These are phyloP conservation scores for Pediacus dermestoides DNA, from an alignment of 2,888 invertebrate species.

Conservation along the genomic window DNA sequence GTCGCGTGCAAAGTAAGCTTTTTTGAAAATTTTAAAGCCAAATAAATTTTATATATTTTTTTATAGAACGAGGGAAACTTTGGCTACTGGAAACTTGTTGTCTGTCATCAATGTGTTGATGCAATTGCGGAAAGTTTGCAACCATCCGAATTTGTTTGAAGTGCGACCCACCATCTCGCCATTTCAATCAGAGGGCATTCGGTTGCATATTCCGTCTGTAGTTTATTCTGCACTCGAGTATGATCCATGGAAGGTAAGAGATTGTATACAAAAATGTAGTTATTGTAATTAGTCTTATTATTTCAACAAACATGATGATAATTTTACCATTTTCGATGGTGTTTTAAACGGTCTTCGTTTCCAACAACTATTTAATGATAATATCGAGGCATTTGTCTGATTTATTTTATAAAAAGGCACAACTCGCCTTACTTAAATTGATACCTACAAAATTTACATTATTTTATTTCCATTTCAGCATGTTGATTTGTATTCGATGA, in stretches of 20 bases:
- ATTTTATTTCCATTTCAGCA: constrained; percentile 50
- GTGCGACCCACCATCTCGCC: constrained; percentile 92
- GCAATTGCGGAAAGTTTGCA: constrained; percentile 96
- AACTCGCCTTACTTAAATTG: constrained; percentile 12
- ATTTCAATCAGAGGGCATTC: constrained; percentile 80
- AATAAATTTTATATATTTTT: background rate
- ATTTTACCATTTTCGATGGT: constrained; percentile 27
- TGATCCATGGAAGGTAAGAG: constrained; percentile 66
- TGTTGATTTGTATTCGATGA: constrained; percentile 61
- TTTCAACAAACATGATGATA: constrained; percentile 24
- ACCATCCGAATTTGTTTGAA: constrained; percentile 98
- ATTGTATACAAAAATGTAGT: background rate
- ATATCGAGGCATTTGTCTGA: constrained; percentile 47
- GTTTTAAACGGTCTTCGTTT: constrained; percentile 33
- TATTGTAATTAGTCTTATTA: background rate
- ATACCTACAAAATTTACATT: too few relatives aligned
- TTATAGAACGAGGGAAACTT: constrained; percentile 84
- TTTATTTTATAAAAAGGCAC: background rate
- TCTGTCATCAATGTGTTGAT: constrained; percentile 95
- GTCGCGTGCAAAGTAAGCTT: constrained; percentile 87
- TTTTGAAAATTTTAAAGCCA: background rate
- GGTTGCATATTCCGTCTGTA: constrained; percentile 67
- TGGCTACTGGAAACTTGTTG: constrained; percentile 88
- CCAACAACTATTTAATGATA: constrained; percentile 30
- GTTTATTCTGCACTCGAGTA: constrained; percentile 68